Evolutionary conservation across 2,888 invertebrate species (phyloP), one percentile per base, ranked within the genome.

Genomic region (Coenonympha glycerion): DNA sequence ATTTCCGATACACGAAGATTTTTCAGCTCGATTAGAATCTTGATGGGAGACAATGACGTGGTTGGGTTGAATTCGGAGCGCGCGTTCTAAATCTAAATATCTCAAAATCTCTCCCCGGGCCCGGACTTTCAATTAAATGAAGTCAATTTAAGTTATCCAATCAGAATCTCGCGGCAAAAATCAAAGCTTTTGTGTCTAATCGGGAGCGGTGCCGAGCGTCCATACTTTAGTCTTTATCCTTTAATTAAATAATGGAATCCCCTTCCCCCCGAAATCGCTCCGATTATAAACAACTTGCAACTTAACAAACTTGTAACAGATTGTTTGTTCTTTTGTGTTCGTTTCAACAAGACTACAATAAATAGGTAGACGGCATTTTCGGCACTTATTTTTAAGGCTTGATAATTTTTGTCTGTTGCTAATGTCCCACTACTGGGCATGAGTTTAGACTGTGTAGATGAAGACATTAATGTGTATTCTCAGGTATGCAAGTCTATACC

Each of bases 201-300:
- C 13, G 24, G 24, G 22, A 15, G n/a, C n/a, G n/a, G n/a, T n/a
- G n/a, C n/a, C n/a, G n/a, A n/a, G n/a, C n/a, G n/a, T n/a, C n/a
- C n/a, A 34, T 24, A 24, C 15, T 9, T 19, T 13, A 46, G 19
- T 9, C 26, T n/a, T 46, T 46, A 36, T 24, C 22, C 28, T 19
- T 46, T 36, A 26, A 46, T 37, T 46, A 30, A 42, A 42, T 22
- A 36, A 28, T 16, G 26, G 19, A 21, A 21, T 42, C 13, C 40
- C 33, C 36, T 42, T 42, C 30, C 15, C 28, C 42, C 19, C 13
- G 13, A 24, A 36, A 31, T 13, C 22, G 21, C n/a, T 41, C 48
- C 34, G 22, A 34, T 26, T 49, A 40, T 36, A 48, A 40, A 41
- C 49, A 42, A 28, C 18, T 36, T 19, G 26, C 1, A 28, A 28